Evolutionary conservation across 2,113 vertebrate genomes (phyloP).

Genomic region (Struthio camelus): DNA sequence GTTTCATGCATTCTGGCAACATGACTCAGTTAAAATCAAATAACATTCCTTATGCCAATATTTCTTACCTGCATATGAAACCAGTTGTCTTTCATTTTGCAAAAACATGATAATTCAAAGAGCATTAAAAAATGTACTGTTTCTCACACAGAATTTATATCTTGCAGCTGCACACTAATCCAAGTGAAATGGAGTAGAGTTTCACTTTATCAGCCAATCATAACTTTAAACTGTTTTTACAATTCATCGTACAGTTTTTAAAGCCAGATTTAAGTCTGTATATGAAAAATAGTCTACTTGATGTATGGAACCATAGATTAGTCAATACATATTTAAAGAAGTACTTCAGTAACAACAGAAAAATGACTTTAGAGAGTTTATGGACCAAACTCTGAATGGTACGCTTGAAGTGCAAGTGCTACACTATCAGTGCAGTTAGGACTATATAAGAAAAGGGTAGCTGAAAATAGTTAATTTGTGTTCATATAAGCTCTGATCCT

Average conservation of each 20-base stretch:
- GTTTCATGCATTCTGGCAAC: slow-evolving; percentile 75
- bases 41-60: slow-evolving; percentile 70
- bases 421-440: not conserved
- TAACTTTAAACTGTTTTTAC: slow-evolving; percentile 77
- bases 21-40: slow-evolving; percentile 75
- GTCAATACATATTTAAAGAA: slow-evolving; percentile 58
- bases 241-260: slow-evolving; percentile 74
- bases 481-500: not conserved
- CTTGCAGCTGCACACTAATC: slow-evolving; percentile 74
- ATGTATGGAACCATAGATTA: slow-evolving; percentile 69
- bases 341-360: slow-evolving; percentile 55
- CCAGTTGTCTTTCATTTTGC: slow-evolving; percentile 73
- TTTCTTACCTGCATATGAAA: slow-evolving; percentile 75
- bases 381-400: not conserved
- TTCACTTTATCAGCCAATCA: slow-evolving; percentile 75
- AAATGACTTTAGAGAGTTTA: slow-evolving; percentile 45
- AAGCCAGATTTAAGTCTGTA: slow-evolving; percentile 71
- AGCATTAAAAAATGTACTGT: slow-evolving; percentile 65
- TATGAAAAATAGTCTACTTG: slow-evolving; percentile 71
- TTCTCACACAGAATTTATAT: slow-evolving; percentile 74
- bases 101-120: slow-evolving; percentile 74
- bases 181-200: slow-evolving; percentile 63
- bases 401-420: slow-evolving; percentile 9
- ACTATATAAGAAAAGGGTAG: not conserved
- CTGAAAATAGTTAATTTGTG: slow-evolving; percentile 13